Evolutionary conservation across 2,888 invertebrate genomes (phyloP).

Genomic region (Cataglyphis cursor): DNA sequence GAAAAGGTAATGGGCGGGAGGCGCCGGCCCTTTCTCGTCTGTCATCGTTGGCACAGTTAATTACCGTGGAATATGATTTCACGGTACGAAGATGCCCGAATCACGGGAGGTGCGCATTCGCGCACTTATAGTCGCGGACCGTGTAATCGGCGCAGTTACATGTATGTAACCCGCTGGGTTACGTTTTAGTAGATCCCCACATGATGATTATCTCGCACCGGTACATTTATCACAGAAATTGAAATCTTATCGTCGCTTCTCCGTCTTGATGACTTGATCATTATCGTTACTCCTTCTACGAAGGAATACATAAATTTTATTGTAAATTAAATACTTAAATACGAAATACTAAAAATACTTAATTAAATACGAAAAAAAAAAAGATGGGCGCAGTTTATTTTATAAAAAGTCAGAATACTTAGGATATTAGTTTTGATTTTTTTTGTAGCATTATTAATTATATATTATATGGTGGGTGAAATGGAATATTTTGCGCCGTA

Average conservation of each 20-base stretch:
- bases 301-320: neutral
- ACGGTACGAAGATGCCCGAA: constrained; percentile 47
- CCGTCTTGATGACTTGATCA: neutral
- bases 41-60: constrained; percentile 65
- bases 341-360: no score
- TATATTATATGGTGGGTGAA: neutral
- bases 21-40: constrained; percentile 57
- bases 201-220: constrained; percentile 2
- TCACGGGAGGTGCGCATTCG: constrained; percentile 44
- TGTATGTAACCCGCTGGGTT: constrained; percentile 4
- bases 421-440: neutral
- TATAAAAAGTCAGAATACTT: neutral
- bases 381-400: neutral
- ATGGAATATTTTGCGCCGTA: constrained; percentile 7
- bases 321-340: neutral
- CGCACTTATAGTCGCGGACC: constrained; percentile 24
- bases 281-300: neutral
- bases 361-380: neutral
- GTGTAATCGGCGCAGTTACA: constrained; percentile 41
- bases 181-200: constrained; percentile 22
- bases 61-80: constrained; percentile 70
- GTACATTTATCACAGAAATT: neutral
- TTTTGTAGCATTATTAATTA: neutral
- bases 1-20: constrained; percentile 69
- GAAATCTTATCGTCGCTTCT: constrained; percentile 1